Conservation (phyloP, 2,888 invertebrate genomes). For the Dioctria rufipes region DNA sequence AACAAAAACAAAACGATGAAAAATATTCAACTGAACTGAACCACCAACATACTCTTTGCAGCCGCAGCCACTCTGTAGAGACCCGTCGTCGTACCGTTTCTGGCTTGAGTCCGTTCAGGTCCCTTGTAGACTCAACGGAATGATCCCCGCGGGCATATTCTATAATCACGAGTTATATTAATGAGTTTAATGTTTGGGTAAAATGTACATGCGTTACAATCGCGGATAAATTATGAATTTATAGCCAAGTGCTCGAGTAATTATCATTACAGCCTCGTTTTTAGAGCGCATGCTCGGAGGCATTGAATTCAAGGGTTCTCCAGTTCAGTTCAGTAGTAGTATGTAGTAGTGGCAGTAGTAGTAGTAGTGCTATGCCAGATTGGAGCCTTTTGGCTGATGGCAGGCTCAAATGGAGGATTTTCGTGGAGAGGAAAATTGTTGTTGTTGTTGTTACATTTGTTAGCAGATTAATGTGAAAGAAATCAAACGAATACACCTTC, state of each 20-base stretch:
- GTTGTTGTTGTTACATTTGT: too few relatives aligned
- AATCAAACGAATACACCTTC: too few relatives aligned
- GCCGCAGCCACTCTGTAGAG: too few relatives aligned
- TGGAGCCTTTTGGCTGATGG: constrained; percentile 36
- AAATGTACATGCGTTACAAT: constrained; percentile 56
- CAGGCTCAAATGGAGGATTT: constrained; percentile 12
- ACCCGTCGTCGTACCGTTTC: too few relatives aligned
- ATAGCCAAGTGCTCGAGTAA: constrained; percentile 56
- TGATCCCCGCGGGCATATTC: constrained; percentile 62
- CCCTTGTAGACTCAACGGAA: constrained; percentile 3
- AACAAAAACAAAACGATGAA: too few relatives aligned
- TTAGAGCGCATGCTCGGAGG: constrained; percentile 43
- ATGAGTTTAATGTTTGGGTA: constrained; percentile 65
- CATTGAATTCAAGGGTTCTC: constrained; percentile 38
- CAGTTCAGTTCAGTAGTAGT: background rate
- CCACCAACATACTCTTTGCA: too few relatives aligned
- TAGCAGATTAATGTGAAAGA: too few relatives aligned
- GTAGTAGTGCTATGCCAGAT: background rate
- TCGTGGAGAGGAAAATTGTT: too few relatives aligned
- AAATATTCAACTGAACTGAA: too few relatives aligned
- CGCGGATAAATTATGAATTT: constrained; percentile 60
- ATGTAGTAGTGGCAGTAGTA: too few relatives aligned
- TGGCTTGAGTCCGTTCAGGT: too few relatives aligned
- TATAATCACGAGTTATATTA: constrained; percentile 69
- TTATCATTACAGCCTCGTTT: constrained; percentile 56